phyloP scores from a whole-genome alignment of 2,113 vertebrate species.

The Nesogale talazaci region DNA sequence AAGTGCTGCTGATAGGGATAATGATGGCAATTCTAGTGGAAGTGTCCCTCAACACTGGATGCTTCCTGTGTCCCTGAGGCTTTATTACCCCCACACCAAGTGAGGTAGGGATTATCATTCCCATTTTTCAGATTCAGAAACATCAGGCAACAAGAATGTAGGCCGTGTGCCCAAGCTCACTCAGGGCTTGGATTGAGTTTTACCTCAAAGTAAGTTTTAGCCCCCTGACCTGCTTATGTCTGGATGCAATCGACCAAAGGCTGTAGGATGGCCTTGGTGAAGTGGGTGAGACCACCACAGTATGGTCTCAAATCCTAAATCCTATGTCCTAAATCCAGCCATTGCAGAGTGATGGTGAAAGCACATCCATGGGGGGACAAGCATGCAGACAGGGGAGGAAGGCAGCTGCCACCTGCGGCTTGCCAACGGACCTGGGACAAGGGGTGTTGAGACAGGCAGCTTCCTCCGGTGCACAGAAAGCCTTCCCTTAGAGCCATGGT shows the following conservation, averaged over 20 bases:
- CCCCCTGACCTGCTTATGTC: not conserved
- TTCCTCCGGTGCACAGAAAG: not conserved
- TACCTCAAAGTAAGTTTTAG: not conserved
- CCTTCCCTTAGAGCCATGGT: not conserved
- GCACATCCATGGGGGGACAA: not conserved
- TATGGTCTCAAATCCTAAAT: not conserved
- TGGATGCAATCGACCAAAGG: too few species aligned
- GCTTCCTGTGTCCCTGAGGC: accelerated
- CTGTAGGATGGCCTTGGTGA: too few species aligned
- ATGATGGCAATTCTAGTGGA: not conserved
- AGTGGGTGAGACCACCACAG: not conserved
- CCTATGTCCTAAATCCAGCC: too few species aligned
- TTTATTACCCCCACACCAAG: not conserved
- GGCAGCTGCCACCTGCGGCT: not conserved
- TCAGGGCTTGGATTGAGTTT: not conserved
- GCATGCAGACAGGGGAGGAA: not conserved
- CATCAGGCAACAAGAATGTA: not conserved
- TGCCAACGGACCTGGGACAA: not conserved
- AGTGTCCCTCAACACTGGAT: not conserved
- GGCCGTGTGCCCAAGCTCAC: not conserved
- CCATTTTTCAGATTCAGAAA: not conserved
- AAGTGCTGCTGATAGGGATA: not conserved
- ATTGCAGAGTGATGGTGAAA: too few species aligned
- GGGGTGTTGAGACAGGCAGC: not conserved
- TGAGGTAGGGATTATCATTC: not conserved